Percentiles rank a stretch among this genome's conserved stretches.
Evolutionary conservation across 2,113 vertebrate species (phyloP).

Genomic region (Colinus virginianus): DNA sequence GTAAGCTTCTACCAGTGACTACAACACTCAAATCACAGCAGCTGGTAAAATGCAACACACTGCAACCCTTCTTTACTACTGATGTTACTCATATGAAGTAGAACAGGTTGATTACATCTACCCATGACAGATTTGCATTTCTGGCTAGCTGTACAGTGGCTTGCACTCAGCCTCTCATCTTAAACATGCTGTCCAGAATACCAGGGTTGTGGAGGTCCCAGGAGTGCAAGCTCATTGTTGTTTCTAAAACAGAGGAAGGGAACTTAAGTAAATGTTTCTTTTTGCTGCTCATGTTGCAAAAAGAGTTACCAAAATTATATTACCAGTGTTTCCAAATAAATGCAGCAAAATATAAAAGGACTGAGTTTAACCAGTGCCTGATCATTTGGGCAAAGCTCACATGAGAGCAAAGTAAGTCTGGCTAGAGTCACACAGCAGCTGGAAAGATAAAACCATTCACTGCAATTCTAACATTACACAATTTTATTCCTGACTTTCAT

Average conservation of each 20-base stretch:
- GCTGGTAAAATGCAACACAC: neutral
- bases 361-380: neutral
- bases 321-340: neutral
- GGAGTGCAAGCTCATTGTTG: neutral
- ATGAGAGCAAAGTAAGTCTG: neutral
- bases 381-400: neutral
- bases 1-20: neutral
- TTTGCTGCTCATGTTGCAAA: neutral
- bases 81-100: neutral
- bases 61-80: neutral
- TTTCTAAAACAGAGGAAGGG: neutral
- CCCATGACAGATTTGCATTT: neutral
- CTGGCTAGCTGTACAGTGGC: neutral
- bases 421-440: neutral
- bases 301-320: neutral
- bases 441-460: neutral
- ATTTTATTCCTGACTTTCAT: neutral
- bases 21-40: neutral
- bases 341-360: neutral
- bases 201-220: neutral
- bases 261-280: neutral
- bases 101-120: neutral
- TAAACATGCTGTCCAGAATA: neutral
- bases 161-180: neutral
- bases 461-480: rapidly evolving